phyloP scores from a whole-genome alignment of 2,888 invertebrate genomes.

The Toxonevra muliebris region DNA sequence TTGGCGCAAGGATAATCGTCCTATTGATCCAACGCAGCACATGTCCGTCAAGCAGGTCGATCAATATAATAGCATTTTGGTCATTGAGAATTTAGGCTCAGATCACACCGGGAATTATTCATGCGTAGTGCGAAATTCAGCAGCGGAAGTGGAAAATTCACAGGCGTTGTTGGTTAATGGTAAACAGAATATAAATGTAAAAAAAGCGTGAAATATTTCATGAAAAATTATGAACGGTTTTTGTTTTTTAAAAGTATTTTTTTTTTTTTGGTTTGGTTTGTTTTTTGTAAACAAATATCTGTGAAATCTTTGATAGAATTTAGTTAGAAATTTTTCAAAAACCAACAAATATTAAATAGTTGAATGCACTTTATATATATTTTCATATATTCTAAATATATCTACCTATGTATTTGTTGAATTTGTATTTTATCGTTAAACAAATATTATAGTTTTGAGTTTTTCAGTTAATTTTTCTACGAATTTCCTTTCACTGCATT shows the following conservation, averaged over 20 bases:
- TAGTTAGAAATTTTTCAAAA: constrained; percentile 15
- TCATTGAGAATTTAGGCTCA: constrained; percentile 78
- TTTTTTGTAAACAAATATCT: constrained; percentile 28
- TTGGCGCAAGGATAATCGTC: constrained; percentile 80
- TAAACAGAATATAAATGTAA: constrained; percentile 67
- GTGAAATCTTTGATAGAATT: constrained; percentile 18
- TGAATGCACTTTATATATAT: constrained; percentile 27
- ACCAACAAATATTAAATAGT: constrained; percentile 17
- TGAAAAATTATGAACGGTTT: constrained; percentile 1
- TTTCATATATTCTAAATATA: neutral
- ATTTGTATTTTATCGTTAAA: neutral
- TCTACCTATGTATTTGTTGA: constrained; percentile 13
- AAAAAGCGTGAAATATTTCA: neutral
- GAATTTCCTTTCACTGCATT: too few relatives aligned
- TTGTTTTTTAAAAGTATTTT: constrained; percentile 23
- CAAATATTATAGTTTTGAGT: neutral
- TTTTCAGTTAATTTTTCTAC: neutral
- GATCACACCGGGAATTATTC: constrained; percentile 83
- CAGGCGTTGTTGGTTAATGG: constrained; percentile 81
- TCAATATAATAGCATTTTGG: constrained; percentile 80
- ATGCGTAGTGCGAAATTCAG: constrained; percentile 77
- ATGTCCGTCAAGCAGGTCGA: constrained; percentile 78
- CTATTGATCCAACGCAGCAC: constrained; percentile 71
- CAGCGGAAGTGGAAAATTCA: constrained; percentile 77
- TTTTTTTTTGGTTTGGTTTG: constrained; percentile 27